Base-by-base conservation (phyloP, 2,113 vertebrate species). In the Bos indicus region DNA sequence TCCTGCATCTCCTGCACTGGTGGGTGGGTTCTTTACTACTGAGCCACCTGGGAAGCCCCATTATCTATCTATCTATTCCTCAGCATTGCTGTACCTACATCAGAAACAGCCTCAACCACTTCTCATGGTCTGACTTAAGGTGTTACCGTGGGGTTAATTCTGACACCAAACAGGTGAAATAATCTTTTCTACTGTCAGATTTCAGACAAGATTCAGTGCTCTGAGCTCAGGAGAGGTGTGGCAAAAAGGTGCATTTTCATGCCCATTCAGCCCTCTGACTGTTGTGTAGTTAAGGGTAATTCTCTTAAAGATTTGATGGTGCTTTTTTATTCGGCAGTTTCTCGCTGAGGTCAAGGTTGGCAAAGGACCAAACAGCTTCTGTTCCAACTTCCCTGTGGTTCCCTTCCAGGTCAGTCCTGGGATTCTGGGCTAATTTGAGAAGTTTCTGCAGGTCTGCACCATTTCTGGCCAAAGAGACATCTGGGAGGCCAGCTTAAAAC, bases 351-450 rank as follows among this genome's bases (percentile, higher is more conserved):
- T 91, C 96, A 97, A 48, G 82, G 77, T 95, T 98, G 98, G 96
- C 97, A 88, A 93, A 51, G 62, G 97, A 97, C 96, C 90, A 98
- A 81, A 92, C 92, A 88, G 88, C 95, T 98, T 97, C 96, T 97
- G 92, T 91, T 97, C 96, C 83, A 92, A 88, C n/a, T 84, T 94
- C 94, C 71, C 33, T 54, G 4, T 94, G 94, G 77, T 97, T 95
- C 67, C 16, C 0, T 96, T 97, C 93, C 96, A 97, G 97, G 60
- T 94, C 78, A 78, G 26, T 82, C 57, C 30, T 62, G 92, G 82
- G 86, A 93, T 94, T 94, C 86, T 97, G 96, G 93, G 90, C 71
- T 57, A 60, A 86, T 71, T 1, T 52, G 85, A 80, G 60, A 36
- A 26, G 30, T 92, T 74, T 96, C 95, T 98, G 52, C 25, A 67